Conservation (phyloP, 1,140 invertebrate genomes). For the Drosophila rhopaloa region DNA sequence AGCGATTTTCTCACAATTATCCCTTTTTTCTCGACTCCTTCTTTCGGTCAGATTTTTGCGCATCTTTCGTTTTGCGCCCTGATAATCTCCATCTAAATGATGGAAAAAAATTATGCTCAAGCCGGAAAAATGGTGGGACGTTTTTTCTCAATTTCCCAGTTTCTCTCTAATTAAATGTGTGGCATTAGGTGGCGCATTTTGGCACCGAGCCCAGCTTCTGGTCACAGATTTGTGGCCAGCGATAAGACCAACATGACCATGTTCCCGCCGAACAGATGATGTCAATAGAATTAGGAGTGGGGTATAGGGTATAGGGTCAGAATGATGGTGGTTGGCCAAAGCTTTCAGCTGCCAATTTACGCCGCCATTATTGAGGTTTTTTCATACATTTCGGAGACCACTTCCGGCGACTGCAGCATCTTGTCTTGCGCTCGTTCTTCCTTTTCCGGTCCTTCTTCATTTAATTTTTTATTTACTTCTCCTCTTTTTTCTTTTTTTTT, state of each 20-base stretch:
- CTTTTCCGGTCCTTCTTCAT: constrained; percentile 24
- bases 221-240: constrained; percentile 43
- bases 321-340: constrained; percentile 11
- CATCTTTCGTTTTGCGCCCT: constrained; percentile 23
- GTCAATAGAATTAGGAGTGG: constrained; percentile 11
- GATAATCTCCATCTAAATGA: constrained; percentile 69
- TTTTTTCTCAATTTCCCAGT: constrained; percentile 6
- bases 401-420: constrained; percentile 32
- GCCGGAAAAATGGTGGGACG: constrained; percentile 23
- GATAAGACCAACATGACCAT: constrained; percentile 51
- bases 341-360: constrained; percentile 49
- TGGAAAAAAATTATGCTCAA: constrained; percentile 54
- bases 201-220: constrained; percentile 44
- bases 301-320: neutral
- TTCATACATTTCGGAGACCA: constrained; percentile 60
- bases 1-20: constrained; percentile 57
- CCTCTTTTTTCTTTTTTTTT: neutral
- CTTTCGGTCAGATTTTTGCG: constrained; percentile 13
- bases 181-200: constrained; percentile 64
- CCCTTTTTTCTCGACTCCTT: constrained; percentile 35
- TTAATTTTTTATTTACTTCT: constrained; percentile 31
- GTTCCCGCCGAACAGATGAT: constrained; percentile 44
- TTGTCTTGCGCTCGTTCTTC: constrained; percentile 22
- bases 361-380: constrained; percentile 58
- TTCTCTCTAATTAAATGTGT: constrained; percentile 54